Evolutionary conservation across 1,140 invertebrate species (phyloP).

Genomic region (Euborellia annulipes): DNA sequence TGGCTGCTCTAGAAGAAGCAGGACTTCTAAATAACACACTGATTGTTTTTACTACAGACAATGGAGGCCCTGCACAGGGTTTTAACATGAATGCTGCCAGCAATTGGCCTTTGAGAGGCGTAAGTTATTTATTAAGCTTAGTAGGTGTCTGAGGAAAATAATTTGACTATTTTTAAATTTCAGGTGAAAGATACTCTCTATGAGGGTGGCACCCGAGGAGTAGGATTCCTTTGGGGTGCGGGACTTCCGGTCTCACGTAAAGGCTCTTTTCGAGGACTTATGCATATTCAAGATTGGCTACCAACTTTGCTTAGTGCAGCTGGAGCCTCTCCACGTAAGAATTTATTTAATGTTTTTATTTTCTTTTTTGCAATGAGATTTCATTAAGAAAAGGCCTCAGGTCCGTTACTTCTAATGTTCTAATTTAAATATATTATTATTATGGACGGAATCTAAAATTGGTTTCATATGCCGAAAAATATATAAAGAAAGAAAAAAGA

Average conservation of each 20-base stretch:
- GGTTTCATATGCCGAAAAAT: too few relatives aligned
- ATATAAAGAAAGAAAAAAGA: too few relatives aligned
- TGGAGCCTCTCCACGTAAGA: constrained; percentile 20
- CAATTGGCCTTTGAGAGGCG: constrained; percentile 37
- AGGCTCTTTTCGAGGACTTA: constrained; percentile 42
- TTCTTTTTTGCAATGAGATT: too few relatives aligned
- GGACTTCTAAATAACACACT: constrained; percentile 27
- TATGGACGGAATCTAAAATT: too few relatives aligned
- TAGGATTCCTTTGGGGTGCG: constrained; percentile 36
- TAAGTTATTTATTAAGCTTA: constrained; percentile 13
- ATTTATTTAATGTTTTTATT: too few relatives aligned
- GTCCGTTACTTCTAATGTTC: too few relatives aligned
- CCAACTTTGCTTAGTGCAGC: constrained; percentile 60
- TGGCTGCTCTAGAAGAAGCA: constrained; percentile 18
- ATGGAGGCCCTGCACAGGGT: constrained; percentile 29
- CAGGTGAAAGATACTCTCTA: constrained; percentile 49
- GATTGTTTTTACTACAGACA: constrained; percentile 33
- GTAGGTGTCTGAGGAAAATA: not conserved
- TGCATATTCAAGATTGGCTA: constrained; percentile 82
- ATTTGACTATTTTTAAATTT: not conserved
- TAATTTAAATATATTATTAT: too few relatives aligned
- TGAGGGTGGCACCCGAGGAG: constrained; percentile 68
- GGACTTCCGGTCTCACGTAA: constrained; percentile 21
- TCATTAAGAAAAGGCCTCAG: too few relatives aligned
- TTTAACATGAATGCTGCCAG: constrained; percentile 35